A percentile compares a stretch with the other conserved stretches of the same genome.
Evolutionary conservation across 2,113 vertebrate species (phyloP).

Genomic region (Pardalotus punctatus): DNA sequence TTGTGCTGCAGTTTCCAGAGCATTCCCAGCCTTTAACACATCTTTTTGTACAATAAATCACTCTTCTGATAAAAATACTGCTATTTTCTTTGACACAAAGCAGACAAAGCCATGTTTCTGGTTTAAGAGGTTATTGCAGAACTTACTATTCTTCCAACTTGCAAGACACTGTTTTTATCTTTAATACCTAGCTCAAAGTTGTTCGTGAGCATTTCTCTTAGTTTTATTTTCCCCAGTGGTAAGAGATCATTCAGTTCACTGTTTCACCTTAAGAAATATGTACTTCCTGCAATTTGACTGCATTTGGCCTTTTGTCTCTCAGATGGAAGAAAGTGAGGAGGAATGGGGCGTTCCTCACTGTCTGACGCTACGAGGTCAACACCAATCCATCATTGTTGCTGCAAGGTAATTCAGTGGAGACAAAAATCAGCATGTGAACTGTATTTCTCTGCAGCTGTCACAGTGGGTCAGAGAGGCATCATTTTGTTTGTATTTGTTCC

Average conservation of each 20-base stretch:
- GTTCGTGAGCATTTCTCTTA: neutral
- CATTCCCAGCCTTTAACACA: neutral
- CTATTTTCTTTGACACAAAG: neutral
- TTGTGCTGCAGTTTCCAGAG: neutral
- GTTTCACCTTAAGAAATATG: neutral
- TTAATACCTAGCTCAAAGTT: neutral
- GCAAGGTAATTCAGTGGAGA: conserved; percentile 81
- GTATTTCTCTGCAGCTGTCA: neutral
- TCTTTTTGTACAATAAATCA: neutral
- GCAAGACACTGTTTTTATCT: neutral
- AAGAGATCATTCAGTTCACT: neutral
- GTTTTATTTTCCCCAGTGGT: neutral
- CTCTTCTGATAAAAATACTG: neutral
- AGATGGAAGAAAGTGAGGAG: conserved; percentile 94
- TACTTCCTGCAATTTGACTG: neutral
- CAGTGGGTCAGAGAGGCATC: neutral
- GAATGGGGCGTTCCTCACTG: conserved; percentile 97
- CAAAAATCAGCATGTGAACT: neutral
- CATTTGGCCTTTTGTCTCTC: conserved; percentile 18
- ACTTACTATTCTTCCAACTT: neutral
- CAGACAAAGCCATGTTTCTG: neutral
- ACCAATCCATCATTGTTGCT: conserved; percentile 90
- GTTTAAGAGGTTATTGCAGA: neutral
- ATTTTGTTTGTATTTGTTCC: neutral
- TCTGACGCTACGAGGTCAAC: conserved; percentile 89